Evolutionary conservation across 1,140 invertebrate genomes (phyloP).

Genomic region (Drosophila persimilis): DNA sequence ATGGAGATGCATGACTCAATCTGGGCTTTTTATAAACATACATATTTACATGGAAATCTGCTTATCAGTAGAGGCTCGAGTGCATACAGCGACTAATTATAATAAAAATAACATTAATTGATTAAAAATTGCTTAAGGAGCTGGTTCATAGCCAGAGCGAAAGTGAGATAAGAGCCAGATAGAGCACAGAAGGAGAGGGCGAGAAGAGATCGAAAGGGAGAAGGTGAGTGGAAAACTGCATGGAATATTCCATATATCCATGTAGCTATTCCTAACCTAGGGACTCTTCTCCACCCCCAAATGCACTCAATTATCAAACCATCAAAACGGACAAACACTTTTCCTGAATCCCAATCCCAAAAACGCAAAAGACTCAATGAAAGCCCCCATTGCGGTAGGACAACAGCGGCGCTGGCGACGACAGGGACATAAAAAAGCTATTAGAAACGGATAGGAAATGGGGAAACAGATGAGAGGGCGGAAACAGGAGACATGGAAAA

Average conservation of each 20-base stretch:
- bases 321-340: conserved; percentile 22
- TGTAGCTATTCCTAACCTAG: not conserved
- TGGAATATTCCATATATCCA: not conserved
- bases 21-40: conserved; percentile 17
- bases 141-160: not conserved
- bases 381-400: conserved; percentile 59
- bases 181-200: no score
- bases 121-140: conserved; percentile 61
- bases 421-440: conserved; percentile 67
- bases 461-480: conserved; percentile 8
- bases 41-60: conserved; percentile 33
- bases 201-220: no score
- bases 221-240: not conserved
- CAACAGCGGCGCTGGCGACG: conserved; percentile 19
- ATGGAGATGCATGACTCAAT: conserved; percentile 35
- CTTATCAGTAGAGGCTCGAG: conserved; percentile 53
- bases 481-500: conserved; percentile 8
- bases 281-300: no score
- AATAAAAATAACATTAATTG: conserved; percentile 66
- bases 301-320: not conserved
- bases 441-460: conserved; percentile 42
- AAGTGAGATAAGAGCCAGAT: conserved; percentile 23
- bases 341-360: conserved; percentile 13
- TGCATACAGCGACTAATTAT: conserved; percentile 43
- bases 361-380: conserved; percentile 14